A percentile compares a stretch with the other conserved stretches of the same genome.
Evolutionary conservation across 2,113 vertebrate species (phyloP).

Genomic region (Rhipidura dahli): DNA sequence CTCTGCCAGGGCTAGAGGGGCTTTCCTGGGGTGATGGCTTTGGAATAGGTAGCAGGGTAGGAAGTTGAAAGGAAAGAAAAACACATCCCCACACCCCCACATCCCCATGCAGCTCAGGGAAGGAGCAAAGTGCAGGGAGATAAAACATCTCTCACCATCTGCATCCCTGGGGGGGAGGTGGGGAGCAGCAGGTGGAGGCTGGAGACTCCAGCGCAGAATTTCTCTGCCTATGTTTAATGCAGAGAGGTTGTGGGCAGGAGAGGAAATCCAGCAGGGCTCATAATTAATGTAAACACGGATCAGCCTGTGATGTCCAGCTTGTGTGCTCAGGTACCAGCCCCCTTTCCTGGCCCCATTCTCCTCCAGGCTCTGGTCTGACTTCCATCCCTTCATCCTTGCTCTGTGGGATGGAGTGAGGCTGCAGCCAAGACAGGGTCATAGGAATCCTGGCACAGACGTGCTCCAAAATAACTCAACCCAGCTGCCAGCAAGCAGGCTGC

Average conservation of each 20-base stretch:
- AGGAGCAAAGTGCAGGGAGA: background rate
- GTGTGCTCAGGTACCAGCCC: background rate
- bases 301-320: background rate
- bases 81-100: rapidly evolving
- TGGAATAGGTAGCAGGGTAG: background rate
- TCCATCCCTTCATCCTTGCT: background rate
- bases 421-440: background rate
- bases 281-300: background rate
- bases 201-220: rapidly evolving
- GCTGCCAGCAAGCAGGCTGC: background rate
- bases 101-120: background rate
- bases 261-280: background rate
- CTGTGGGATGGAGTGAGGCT: rapidly evolving
- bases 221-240: background rate
- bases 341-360: background rate
- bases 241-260: background rate
- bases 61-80: background rate
- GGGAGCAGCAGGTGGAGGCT: background rate
- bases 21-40: background rate
- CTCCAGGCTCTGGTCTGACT: background rate
- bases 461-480: background rate
- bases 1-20: background rate
- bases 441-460: background rate
- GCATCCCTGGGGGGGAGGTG: background rate
- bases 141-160: rapidly evolving